Conservation (phyloP, 2,113 vertebrate species). For the Sakesphorus luctuosus region DNA sequence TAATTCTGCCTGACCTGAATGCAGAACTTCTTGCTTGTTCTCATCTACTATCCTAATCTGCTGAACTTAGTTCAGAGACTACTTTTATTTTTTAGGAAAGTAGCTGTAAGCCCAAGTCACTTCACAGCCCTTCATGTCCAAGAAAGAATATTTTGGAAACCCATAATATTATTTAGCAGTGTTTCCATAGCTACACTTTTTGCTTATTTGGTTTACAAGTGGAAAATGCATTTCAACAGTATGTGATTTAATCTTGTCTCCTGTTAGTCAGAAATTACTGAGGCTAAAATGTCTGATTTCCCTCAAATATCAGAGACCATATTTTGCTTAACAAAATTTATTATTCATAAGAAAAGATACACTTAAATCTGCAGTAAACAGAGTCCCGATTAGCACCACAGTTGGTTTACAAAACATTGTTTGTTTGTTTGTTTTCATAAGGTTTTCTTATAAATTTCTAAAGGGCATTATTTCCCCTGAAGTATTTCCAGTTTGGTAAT, state of each 20-base stretch:
- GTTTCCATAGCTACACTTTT: not conserved
- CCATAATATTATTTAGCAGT: not conserved
- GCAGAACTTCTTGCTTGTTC: not conserved
- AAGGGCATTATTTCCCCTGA: constrained; percentile 35
- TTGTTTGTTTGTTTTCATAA: constrained; percentile 44
- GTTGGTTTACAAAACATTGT: constrained; percentile 8
- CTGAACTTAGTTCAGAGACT: not conserved
- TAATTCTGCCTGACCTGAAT: not conserved
- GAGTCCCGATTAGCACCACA: not conserved
- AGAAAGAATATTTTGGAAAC: not conserved
- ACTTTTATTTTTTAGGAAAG: not conserved
- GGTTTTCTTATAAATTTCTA: constrained; percentile 49
- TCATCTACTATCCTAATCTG: not conserved
- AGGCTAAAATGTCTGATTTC: not conserved
- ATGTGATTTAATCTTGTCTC: not conserved
- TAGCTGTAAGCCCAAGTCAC: not conserved
- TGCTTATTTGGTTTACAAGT: not conserved
- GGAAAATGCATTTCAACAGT: not conserved
- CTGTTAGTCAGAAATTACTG: not conserved
- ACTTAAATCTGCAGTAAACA: constrained; percentile 8
- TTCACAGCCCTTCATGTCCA: not conserved
- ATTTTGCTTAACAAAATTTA: constrained; percentile 24
- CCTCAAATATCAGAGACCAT: not conserved
- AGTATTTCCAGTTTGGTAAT: constrained; percentile 19
- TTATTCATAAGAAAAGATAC: constrained; percentile 30